Base-by-base conservation (phyloP, 30 jellyfish, hydroid and myxozoan species). In the Cassiopea xamachana region DNA sequence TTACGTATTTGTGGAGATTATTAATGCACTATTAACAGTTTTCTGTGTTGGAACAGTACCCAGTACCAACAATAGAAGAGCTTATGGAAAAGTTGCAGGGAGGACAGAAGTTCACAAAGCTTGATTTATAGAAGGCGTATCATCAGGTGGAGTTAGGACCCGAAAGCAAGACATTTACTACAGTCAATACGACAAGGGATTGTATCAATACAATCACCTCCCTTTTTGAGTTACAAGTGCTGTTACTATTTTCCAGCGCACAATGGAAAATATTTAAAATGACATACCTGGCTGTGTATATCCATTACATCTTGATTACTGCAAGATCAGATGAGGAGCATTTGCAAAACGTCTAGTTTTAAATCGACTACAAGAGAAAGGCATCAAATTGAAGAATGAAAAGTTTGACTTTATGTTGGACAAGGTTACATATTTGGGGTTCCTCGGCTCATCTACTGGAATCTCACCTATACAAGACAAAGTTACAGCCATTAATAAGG, bases 31-130 rank as follows among this genome's bases (percentile, higher is more conserved):
- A 43, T 69, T 69, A 69, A 69, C 50, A 79, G 88, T 48, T 55
- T 16, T 27, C 68, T 17, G 48, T 79, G 46, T 79, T 48, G 44
- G 89, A 84, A 16, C 75, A 71, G 76, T 84, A 71, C 59, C 92
- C 92, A 8, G 59, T 82, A 60, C 87, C 91, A 84, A 84, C 80
- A 16, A 2, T 71, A 39, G 92, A 84, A 72, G 88, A 84, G 73
- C 89, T 84, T 46, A 39, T 84, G 77, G 74, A 48, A 69, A 84
- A 69, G 77, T 55, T 86, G n/a, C 46, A 48, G 7, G 93, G 90
- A 73, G 91, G 91, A 14, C 39, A 86, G 60, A 58, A 43, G 91
- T 86, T 86, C 91, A 86, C 93, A 58, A 86, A 73, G 91, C 86
- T 86, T 61, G 93, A 86, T 73, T 82, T 79, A 60, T 48, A 83